Base-by-base conservation (phyloP, 2,797 vertebrate genomes). In the Gallinago stenura region DNA sequence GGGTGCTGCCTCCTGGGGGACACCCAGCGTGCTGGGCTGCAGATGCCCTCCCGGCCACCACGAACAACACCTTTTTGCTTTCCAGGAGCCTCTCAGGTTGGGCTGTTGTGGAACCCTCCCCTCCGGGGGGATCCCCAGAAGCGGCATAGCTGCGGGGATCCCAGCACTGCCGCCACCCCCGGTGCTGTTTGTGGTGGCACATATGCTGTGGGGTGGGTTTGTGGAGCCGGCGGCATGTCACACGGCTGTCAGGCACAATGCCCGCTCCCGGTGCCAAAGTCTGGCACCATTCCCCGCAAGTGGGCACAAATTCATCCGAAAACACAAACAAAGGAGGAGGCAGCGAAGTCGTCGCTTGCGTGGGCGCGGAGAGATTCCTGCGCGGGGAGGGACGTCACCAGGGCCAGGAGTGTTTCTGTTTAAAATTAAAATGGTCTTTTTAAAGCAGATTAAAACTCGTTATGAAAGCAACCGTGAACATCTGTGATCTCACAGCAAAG, bases 401-500 rank as follows among this genome's bases (percentile, higher is more conserved):
- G 77, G 88, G 71, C 92, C 60, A 53, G 62, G 26, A 94, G 57
- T 50, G 57, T 64, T 92, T 62, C 56, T 60, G 51, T 78, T 94
- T 87, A 77, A 95, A 95, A 93, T 83, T 53, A 58, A 95, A 96
- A 78, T 3, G 15, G 46, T 58, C 73, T 83, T 84, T 89, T 79
- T 64, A 93, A 81, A 93, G 83, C 77, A 77, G 84, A 95, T 93
- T 84, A 91, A 87, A 86, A 91, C 88, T 51, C 1, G 0, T 60
- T 57, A 26, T 64, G 80, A 95, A 87, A 87, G 73, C 62, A 76
- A 48, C 85, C 58, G 22, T 5, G 12, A 92, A 85, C 82, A 89
- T 89, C 79, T 95, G 94, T 88, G 91, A 87, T 94, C 93, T 54
- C 72, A 64, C 75, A 89, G 93, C 66, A 87, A 96, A 94, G 68